These are phyloP conservation scores for Drosophila pectinifera DNA, from an alignment of 1,140 invertebrate species.

Conservation along the genomic window DNA sequence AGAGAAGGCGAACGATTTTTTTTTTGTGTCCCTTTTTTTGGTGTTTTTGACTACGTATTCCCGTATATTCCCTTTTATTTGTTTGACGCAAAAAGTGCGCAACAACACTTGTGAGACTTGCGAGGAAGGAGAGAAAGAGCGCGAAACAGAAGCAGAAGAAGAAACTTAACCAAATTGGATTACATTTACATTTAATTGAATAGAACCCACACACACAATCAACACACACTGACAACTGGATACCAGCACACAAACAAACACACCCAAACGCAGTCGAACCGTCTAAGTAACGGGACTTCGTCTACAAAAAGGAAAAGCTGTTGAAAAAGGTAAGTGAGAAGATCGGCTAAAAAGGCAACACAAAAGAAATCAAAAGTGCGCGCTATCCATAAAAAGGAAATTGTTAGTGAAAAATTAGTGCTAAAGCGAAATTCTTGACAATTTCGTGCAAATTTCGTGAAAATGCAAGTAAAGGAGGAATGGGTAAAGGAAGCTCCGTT, in stretches of 20 bases:
- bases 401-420: not conserved
- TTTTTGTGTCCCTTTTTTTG: conserved; percentile 53
- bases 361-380: conserved; percentile 12
- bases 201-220: conserved; percentile 7
- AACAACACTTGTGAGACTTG: conserved; percentile 53
- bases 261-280: conserved; percentile 3
- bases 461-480: not conserved
- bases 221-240: conserved; percentile 15
- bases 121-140: conserved; percentile 22
- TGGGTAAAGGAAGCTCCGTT: not conserved
- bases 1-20: conserved; percentile 32
- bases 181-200: conserved; percentile 50
- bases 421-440: not conserved
- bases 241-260: conserved; percentile 3
- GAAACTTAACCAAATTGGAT: conserved; percentile 53
- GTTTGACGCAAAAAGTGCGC: conserved; percentile 43
- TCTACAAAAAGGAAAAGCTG: conserved; percentile 10
- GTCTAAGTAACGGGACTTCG: conserved; percentile 8
- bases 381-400: not conserved
- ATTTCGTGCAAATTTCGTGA: not conserved
- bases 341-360: not conserved
- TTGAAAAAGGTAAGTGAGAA: conserved; percentile 4
- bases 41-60: conserved; percentile 27
- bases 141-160: conserved; percentile 17
- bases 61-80: conserved; percentile 1